Conservation (phyloP, 92 coral and sea anemone genomes). For the Hydrozoanthus gracilis region DNA sequence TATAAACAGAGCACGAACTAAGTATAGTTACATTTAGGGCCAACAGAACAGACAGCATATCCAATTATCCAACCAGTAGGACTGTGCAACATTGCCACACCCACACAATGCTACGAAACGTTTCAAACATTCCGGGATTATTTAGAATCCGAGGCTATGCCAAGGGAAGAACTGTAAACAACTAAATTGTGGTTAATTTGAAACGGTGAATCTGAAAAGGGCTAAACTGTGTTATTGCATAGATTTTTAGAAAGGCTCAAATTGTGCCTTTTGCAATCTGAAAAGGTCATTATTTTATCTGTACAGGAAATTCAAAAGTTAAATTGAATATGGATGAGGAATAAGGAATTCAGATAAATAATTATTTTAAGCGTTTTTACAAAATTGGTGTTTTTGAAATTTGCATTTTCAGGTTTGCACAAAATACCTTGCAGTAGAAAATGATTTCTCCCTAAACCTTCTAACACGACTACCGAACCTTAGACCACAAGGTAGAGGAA, state of each 20-base stretch:
- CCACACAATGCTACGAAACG: background rate
- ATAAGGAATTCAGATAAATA: too few relatives aligned
- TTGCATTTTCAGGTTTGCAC: background rate
- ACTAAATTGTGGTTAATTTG: background rate
- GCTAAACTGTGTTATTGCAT: background rate
- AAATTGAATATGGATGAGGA: background rate
- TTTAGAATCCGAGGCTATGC: too few relatives aligned
- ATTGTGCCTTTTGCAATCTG: background rate
- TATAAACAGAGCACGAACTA: background rate
- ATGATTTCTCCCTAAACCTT: background rate
- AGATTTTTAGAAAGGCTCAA: too few relatives aligned
- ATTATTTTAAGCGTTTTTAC: background rate
- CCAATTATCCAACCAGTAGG: background rate
- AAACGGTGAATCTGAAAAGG: background rate
- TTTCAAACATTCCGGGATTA: too few relatives aligned
- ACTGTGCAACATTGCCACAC: slow-evolving; percentile 17
- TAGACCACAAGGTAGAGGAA: too few relatives aligned
- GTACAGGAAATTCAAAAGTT: background rate
- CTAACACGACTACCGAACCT: too few relatives aligned
- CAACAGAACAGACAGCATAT: slow-evolving; percentile 40
- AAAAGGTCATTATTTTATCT: background rate
- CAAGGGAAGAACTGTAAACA: background rate
- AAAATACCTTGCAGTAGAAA: background rate
- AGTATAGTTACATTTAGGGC: background rate
- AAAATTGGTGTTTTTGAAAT: background rate